Evolutionary conservation across 2,888 invertebrate species (phyloP).

Genomic region (Cheilosia impressa): DNA sequence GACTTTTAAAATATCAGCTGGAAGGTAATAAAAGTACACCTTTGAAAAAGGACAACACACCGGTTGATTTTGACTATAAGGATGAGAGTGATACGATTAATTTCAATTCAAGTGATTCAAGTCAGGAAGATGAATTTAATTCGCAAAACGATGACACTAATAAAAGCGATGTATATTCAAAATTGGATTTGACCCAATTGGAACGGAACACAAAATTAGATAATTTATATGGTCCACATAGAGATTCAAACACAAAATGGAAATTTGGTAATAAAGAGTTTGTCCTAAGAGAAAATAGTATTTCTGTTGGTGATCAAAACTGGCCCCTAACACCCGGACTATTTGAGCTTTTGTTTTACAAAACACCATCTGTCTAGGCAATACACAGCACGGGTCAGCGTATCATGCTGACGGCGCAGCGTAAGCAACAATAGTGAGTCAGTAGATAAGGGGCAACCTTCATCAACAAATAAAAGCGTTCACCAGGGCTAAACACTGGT

Average conservation of each 20-base stretch:
- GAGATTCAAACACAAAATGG: conserved; percentile 25
- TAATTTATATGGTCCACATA: conserved; percentile 14
- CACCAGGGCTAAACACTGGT: no score
- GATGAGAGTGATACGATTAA: no score
- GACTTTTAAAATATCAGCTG: no score
- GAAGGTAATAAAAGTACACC: background rate
- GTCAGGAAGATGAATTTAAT: background rate
- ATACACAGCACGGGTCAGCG: no score
- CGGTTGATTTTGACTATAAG: no score
- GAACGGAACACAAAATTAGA: conserved; percentile 12
- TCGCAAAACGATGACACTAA: background rate
- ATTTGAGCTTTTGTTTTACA: conserved; percentile 28
- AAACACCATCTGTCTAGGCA: conserved; percentile 7
- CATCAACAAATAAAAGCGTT: background rate
- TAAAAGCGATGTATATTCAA: background rate
- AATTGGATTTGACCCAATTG: conserved; percentile 4
- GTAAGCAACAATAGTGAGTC: no score
- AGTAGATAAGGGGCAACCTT: background rate
- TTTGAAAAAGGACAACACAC: background rate
- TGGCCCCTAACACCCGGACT: conserved; percentile 26
- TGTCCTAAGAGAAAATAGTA: no score
- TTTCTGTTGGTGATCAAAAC: no score
- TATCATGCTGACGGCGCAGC: no score
- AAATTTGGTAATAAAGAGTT: conserved; percentile 1
- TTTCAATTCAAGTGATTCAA: no score